Evolutionary conservation across 2,888 invertebrate genomes (phyloP).

Genomic region (Philereme transversata): DNA sequence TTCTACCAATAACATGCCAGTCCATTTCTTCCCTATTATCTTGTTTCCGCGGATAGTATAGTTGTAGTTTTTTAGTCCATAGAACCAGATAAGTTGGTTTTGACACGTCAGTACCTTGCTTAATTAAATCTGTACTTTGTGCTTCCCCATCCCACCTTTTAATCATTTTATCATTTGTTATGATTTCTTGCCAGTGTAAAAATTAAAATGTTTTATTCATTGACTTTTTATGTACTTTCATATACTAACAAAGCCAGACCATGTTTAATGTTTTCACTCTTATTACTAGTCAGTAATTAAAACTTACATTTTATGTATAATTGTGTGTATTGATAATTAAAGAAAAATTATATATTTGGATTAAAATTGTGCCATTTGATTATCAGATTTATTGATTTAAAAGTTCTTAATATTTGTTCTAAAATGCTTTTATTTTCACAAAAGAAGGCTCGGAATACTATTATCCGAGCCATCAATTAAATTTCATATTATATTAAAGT

Average conservation of each 20-base stretch:
- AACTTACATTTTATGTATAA: constrained; percentile 1
- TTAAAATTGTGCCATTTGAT: constrained; percentile 10
- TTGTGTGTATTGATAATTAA: constrained; percentile 11
- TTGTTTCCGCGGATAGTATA: too few relatives aligned
- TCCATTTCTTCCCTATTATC: too few relatives aligned
- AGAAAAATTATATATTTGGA: constrained; percentile 1
- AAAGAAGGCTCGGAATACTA: constrained; percentile 7
- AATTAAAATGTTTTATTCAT: constrained; percentile 29
- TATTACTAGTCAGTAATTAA: constrained; percentile 9
- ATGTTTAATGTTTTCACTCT: constrained; percentile 8
- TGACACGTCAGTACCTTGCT: constrained; percentile 3
- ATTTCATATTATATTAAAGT: constrained; percentile 7
- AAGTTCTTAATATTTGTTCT: background rate
- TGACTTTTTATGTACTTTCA: constrained; percentile 28
- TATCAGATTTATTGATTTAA: constrained; percentile 2
- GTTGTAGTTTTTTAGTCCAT: too few relatives aligned
- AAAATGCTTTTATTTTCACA: background rate
- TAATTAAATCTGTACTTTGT: constrained; percentile 14
- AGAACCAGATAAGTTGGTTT: background rate
- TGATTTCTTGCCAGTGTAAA: constrained; percentile 29
- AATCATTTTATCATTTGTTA: constrained; percentile 17
- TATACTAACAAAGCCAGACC: constrained; percentile 22
- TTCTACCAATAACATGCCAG: too few relatives aligned
- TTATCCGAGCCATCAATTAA: constrained; percentile 18
- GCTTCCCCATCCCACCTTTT: constrained; percentile 29